These are phyloP conservation scores for Philaethria dido DNA, from an alignment of 2,888 invertebrate genomes.

Conservation along the genomic window DNA sequence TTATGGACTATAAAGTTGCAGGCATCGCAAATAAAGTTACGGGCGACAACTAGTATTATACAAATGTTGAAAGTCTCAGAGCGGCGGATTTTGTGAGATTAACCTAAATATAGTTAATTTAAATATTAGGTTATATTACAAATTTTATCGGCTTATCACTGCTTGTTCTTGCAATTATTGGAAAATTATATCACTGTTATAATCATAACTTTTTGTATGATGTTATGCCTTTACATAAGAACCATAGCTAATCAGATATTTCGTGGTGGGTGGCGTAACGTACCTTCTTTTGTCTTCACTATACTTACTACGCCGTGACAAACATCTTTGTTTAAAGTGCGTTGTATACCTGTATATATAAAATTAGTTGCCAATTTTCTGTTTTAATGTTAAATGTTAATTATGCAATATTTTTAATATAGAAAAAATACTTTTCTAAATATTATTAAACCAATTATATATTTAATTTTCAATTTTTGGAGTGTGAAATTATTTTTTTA, in stretches of 20 bases:
- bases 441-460: too few relatives aligned
- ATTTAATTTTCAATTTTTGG: neutral
- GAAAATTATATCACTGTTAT: neutral
- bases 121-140: too few relatives aligned
- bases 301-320: neutral
- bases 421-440: too few relatives aligned
- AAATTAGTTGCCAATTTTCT: neutral
- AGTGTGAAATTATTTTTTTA: neutral
- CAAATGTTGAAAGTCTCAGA: too few relatives aligned
- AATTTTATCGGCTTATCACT: too few relatives aligned
- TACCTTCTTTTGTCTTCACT: slow-evolving; percentile 3
- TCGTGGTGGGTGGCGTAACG: slow-evolving; percentile 7
- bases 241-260: slow-evolving; percentile 8
- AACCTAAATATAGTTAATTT: too few relatives aligned
- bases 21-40: too few relatives aligned
- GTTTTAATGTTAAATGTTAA: neutral
- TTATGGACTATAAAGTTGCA: too few relatives aligned
- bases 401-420: too few relatives aligned
- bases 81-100: too few relatives aligned
- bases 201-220: neutral
- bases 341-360: slow-evolving; percentile 6
- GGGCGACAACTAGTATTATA: too few relatives aligned
- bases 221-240: slow-evolving; percentile 3
- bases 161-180: neutral
- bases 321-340: slow-evolving; percentile 2